Evolutionary conservation across 2,888 invertebrate genomes (phyloP).

Genomic region (Hypena proboscidalis): DNA sequence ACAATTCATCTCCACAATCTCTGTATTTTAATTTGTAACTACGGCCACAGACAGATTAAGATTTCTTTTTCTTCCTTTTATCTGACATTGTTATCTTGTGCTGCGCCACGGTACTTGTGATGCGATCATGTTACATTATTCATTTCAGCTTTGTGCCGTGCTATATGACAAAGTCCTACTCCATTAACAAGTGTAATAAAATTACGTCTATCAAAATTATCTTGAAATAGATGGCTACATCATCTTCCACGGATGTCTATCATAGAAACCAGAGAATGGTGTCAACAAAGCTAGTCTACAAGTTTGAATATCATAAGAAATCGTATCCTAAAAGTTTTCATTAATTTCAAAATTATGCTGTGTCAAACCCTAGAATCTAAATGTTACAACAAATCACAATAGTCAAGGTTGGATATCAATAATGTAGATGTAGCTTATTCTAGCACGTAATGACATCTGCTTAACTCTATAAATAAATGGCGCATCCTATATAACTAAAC

Average conservation of each 20-base stretch:
- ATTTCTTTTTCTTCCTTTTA: constrained; percentile 28
- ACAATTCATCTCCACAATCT: not conserved
- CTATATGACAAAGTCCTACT: too few relatives aligned
- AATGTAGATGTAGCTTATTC: too few relatives aligned
- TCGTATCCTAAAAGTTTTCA: too few relatives aligned
- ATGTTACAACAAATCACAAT: too few relatives aligned
- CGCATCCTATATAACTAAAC: constrained; percentile 19
- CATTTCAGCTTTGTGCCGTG: constrained; percentile 3
- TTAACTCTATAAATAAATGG: too few relatives aligned
- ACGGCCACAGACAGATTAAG: constrained; percentile 11
- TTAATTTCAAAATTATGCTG: too few relatives aligned
- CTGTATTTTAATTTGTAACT: constrained; percentile 5
- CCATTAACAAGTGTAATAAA: not conserved
- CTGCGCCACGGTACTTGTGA: constrained; percentile 22
- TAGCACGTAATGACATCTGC: too few relatives aligned
- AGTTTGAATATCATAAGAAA: too few relatives aligned
- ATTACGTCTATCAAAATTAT: constrained; percentile 1
- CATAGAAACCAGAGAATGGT: too few relatives aligned
- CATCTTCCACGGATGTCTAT: not conserved
- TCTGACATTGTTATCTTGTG: constrained; percentile 33
- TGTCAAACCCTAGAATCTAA: too few relatives aligned
- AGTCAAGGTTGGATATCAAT: too few relatives aligned
- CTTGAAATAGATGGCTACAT: not conserved
- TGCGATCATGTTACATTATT: constrained; percentile 29
- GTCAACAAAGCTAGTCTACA: too few relatives aligned